phyloP scores from a whole-genome alignment of 2,888 invertebrate genomes.

The Ophion costatus region DNA sequence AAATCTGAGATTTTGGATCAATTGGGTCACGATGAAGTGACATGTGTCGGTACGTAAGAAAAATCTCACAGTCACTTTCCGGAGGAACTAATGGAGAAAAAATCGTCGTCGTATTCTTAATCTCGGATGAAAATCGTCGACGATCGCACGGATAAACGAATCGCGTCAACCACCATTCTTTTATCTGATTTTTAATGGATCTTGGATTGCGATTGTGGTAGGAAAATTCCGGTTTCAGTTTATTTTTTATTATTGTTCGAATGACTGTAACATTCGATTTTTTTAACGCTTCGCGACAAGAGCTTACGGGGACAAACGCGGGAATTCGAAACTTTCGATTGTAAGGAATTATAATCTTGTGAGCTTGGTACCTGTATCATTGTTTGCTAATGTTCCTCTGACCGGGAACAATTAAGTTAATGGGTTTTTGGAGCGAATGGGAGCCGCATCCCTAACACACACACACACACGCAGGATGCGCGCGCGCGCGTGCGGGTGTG shows the following conservation, averaged over 20 bases:
- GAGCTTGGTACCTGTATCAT: slow-evolving; percentile 38
- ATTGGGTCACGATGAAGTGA: no score
- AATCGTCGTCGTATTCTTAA: no score
- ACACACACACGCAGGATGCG: no score
- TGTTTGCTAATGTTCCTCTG: slow-evolving; percentile 60
- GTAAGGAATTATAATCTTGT: slow-evolving; percentile 16
- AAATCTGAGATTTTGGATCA: no score
- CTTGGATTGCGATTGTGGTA: background rate
- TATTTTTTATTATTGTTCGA: background rate
- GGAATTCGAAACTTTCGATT: slow-evolving; percentile 52
- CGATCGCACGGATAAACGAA: no score
- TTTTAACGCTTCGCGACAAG: slow-evolving; percentile 6
- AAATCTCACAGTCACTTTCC: no score
- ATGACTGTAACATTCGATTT: background rate
- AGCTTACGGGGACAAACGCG: slow-evolving; percentile 4
- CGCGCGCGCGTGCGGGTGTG: background rate
- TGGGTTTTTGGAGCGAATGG: slow-evolving; percentile 45
- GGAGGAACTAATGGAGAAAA: no score
- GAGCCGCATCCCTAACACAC: no score
- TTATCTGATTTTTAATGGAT: background rate
- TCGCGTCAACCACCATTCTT: background rate
- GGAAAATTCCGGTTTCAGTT: background rate
- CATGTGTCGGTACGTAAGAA: no score
- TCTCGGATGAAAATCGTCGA: background rate
- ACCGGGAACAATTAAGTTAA: slow-evolving; percentile 58